Percentiles rank a stretch among this genome's conserved stretches.
Conservation (phyloP, 2,888 invertebrate genomes). For the Trichogramma evanescens region DNA sequence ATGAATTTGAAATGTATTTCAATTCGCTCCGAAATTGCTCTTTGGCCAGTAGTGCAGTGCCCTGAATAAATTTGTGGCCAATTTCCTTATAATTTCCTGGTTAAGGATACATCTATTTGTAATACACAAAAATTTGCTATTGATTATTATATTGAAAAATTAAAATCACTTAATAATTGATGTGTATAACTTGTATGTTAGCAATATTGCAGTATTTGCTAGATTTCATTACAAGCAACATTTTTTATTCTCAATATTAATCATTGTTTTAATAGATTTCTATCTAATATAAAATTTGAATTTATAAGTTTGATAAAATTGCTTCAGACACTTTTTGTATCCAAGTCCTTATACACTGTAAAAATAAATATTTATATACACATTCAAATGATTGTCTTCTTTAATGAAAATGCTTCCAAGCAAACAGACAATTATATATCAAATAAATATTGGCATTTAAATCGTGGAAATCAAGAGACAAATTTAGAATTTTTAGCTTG, state of each 20-base stretch:
- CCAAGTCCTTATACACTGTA: constrained; percentile 17
- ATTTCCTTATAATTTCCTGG: constrained; percentile 6
- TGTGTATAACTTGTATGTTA: constrained; percentile 24
- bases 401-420: not conserved
- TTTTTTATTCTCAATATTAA: constrained; percentile 22
- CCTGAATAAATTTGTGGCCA: constrained; percentile 7
- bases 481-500: too few species aligned
- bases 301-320: constrained; percentile 6
- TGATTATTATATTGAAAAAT: not conserved
- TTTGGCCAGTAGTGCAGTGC: constrained; percentile 26
- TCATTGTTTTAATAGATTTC: constrained; percentile 12
- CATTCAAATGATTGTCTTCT: constrained; percentile 18
- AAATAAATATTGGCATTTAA: too few species aligned
- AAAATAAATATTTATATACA: constrained; percentile 22
- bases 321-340: constrained; percentile 21
- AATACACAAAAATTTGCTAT: not conserved
- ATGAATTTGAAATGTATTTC: constrained; percentile 8
- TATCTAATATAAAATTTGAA: constrained; percentile 12
- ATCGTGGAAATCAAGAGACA: too few species aligned
- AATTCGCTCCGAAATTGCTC: constrained; percentile 26
- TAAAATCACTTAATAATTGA: constrained; percentile 9
- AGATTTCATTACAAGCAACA: constrained; percentile 10
- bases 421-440: too few species aligned
- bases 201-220: constrained; percentile 26
- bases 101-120: constrained; percentile 3